Percentiles rank a stretch among this genome's conserved stretches.
Evolutionary conservation across 2,797 vertebrate genomes (phyloP).

Genomic region (Heterohyrax brucei): DNA sequence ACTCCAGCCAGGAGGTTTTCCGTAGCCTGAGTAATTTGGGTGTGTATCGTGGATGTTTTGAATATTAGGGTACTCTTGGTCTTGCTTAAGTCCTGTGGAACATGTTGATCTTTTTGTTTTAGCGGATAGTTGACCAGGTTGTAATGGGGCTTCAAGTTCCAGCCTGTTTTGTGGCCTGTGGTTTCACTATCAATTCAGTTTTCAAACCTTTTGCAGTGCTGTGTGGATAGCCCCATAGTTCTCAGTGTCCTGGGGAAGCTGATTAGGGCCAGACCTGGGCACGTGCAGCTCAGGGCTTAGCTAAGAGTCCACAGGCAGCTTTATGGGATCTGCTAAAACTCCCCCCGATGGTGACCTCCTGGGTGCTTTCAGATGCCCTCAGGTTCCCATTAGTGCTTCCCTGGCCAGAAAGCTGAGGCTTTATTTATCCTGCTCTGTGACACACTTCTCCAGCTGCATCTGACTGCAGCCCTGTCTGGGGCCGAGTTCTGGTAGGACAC

Average conservation of each 20-base stretch:
- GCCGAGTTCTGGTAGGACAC: not conserved
- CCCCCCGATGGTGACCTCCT: too few species aligned
- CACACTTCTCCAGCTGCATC: not conserved
- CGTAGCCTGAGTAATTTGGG: fast-evolving
- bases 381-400: not conserved
- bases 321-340: not conserved
- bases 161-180: not conserved
- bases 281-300: fast-evolving
- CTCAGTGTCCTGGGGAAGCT: fast-evolving
- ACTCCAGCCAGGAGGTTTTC: not conserved
- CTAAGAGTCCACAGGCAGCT: too few species aligned
- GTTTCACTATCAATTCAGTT: not conserved
- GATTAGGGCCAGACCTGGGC: not conserved
- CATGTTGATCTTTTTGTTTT: not conserved
- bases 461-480: not conserved
- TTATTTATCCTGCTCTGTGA: not conserved
- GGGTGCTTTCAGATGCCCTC: not conserved
- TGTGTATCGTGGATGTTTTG: not conserved
- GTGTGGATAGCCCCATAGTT: fast-evolving
- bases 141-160: not conserved
- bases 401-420: not conserved
- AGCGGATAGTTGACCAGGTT: not conserved
- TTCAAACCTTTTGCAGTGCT: not conserved
- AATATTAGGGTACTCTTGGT: not conserved
- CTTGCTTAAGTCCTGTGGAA: not conserved